Evolutionary conservation across 2,888 invertebrate species (phyloP).

Genomic region (Drosophila subquinaria): DNA sequence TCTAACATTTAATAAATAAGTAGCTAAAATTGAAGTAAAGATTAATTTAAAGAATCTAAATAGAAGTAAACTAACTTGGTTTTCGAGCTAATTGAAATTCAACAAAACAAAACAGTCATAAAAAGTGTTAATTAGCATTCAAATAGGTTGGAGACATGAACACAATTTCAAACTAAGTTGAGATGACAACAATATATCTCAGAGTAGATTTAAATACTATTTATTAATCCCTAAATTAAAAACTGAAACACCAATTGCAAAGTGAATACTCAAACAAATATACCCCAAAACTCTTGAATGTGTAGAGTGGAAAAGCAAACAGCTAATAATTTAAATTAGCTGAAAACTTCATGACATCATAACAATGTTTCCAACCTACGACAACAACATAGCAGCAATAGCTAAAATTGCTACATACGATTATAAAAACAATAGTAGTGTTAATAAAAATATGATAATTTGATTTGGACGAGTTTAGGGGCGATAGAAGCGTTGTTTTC

Average conservation of each 20-base stretch:
- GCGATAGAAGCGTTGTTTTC: conserved; percentile 34
- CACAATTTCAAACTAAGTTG: neutral
- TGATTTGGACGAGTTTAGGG: conserved; percentile 38
- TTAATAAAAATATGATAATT: conserved; percentile 3
- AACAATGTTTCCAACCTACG: conserved; percentile 66
- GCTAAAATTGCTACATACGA: conserved; percentile 16
- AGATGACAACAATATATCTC: neutral
- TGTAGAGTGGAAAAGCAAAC: conserved; percentile 32
- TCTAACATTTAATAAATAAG: neutral
- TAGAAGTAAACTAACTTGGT: neutral
- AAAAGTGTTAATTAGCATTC: conserved; percentile 1
- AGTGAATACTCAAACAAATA: conserved; percentile 18
- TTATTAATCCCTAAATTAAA: too few species aligned
- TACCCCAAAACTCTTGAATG: conserved; percentile 8
- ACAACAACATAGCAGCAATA: conserved; percentile 55
- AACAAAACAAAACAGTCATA: neutral
- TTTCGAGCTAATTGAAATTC: neutral
- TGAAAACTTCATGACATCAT: conserved; percentile 70
- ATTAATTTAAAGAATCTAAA: neutral
- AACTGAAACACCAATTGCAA: too few species aligned
- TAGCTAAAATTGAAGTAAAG: neutral
- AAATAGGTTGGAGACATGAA: neutral
- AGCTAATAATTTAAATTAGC: conserved; percentile 71
- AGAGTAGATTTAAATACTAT: neutral
- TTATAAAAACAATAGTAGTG: conserved; percentile 17